Conservation (phyloP, 2,113 vertebrate species). For the Toxotes chatareus region DNA sequence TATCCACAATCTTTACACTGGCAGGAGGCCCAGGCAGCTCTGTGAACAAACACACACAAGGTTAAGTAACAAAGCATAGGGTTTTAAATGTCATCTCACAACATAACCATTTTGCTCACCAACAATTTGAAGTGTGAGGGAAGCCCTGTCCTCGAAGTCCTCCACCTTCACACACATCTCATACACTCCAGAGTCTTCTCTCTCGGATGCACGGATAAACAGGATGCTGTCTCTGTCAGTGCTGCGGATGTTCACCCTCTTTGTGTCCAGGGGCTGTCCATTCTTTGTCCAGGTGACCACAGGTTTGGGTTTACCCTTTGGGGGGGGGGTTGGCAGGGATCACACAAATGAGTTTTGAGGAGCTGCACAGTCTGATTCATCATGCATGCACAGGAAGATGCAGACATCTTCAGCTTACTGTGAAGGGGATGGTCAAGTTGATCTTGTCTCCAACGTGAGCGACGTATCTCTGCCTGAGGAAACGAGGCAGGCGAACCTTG, state of each 20-base stretch:
- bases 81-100: background rate
- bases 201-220: slow-evolving; percentile 90
- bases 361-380: background rate
- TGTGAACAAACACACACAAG: slow-evolving; percentile 62
- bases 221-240: slow-evolving; percentile 91
- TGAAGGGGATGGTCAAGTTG: slow-evolving; percentile 95
- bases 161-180: slow-evolving; percentile 89
- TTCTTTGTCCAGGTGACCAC: slow-evolving; percentile 90
- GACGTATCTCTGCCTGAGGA: slow-evolving; percentile 89
- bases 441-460: slow-evolving; percentile 87
- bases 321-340: background rate
- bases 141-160: slow-evolving; percentile 88
- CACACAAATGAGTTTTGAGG: background rate
- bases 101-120: slow-evolving; percentile 80
- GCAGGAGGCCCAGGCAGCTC: slow-evolving; percentile 90
- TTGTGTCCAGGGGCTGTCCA: slow-evolving; percentile 86
- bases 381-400: background rate
- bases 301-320: slow-evolving; percentile 92
- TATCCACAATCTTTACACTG: slow-evolving; percentile 88
- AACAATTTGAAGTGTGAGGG: slow-evolving; percentile 89
- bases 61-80: too few relatives aligned
- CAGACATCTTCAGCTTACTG: slow-evolving; percentile 79
- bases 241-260: slow-evolving; percentile 86
- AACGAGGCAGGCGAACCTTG: slow-evolving; percentile 92
- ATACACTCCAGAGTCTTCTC: slow-evolving; percentile 91